Conservation (phyloP, 2,113 vertebrate species). For the Nothoprocta pentlandii region DNA sequence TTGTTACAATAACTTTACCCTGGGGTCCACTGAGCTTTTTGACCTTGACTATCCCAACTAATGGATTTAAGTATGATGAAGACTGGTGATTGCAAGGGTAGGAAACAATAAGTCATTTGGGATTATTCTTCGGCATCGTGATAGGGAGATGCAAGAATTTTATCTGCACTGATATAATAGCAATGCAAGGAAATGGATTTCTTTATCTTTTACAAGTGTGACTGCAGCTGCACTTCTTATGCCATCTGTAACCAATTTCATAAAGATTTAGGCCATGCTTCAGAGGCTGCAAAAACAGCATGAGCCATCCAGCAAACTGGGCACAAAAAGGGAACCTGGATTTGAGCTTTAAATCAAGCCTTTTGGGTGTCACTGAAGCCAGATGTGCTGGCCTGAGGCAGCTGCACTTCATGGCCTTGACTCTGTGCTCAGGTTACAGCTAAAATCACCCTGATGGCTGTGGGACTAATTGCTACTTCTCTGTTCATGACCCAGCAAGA, state of each 20-base stretch:
- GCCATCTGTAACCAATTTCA: background rate
- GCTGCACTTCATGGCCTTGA: background rate
- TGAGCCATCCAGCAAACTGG: background rate
- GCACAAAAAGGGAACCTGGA: background rate
- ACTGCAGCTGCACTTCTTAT: background rate
- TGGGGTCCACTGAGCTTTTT: fast-evolving
- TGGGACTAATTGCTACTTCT: too few species aligned
- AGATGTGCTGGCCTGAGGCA: background rate
- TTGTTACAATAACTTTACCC: background rate
- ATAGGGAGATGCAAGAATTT: background rate
- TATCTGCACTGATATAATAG: background rate
- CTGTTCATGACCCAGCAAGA: background rate
- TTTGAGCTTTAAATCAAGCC: background rate
- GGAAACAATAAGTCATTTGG: background rate
- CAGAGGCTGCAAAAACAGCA: background rate
- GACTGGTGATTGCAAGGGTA: background rate
- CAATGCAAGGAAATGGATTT: background rate
- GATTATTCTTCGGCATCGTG: background rate
- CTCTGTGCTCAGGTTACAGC: too few species aligned
- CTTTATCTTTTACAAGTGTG: background rate
- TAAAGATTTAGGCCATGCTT: background rate
- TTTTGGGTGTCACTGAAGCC: background rate
- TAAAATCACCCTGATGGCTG: too few species aligned
- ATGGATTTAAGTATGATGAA: fast-evolving
- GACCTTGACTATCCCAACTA: fast-evolving